phyloP scores from a whole-genome alignment of 2,888 invertebrate genomes.

The Ernsta delagoae region DNA sequence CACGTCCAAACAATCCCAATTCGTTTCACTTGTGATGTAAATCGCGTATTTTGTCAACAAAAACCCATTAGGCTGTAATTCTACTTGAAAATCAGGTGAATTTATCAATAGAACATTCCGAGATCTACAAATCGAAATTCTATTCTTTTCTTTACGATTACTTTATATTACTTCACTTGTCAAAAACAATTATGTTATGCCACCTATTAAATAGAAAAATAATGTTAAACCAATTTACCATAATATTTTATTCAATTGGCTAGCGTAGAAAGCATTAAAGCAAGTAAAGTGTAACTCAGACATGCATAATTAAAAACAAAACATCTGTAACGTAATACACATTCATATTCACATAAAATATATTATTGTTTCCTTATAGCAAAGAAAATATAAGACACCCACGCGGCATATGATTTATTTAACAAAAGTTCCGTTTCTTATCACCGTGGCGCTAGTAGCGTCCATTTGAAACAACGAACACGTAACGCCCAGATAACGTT shows the following conservation, averaged over 20 bases:
- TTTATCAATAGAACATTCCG: background rate
- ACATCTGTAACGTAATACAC: too few relatives aligned
- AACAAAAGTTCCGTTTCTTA: slow-evolving; percentile 24
- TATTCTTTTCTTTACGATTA: too few relatives aligned
- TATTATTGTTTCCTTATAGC: background rate
- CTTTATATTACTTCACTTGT: too few relatives aligned
- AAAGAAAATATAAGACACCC: background rate
- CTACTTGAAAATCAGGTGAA: slow-evolving; percentile 34
- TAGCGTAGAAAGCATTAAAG: too few relatives aligned
- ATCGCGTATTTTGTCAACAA: slow-evolving; percentile 37
- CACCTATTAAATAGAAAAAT: too few relatives aligned
- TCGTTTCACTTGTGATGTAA: slow-evolving; percentile 36
- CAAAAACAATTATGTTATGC: too few relatives aligned
- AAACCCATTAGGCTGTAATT: slow-evolving; percentile 42
- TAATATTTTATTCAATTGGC: too few relatives aligned
- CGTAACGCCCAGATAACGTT: slow-evolving; percentile 11
- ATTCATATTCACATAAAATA: too few relatives aligned
- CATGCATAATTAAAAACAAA: too few relatives aligned
- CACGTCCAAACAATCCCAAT: slow-evolving; percentile 23
- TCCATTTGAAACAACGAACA: slow-evolving; percentile 2
- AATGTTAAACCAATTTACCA: too few relatives aligned
- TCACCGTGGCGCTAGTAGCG: slow-evolving; percentile 31
- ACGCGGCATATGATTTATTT: background rate
- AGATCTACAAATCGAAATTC: too few relatives aligned
- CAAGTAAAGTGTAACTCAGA: too few relatives aligned